Base-by-base conservation (phyloP, 1,140 invertebrate genomes). In the Physella acuta region DNA sequence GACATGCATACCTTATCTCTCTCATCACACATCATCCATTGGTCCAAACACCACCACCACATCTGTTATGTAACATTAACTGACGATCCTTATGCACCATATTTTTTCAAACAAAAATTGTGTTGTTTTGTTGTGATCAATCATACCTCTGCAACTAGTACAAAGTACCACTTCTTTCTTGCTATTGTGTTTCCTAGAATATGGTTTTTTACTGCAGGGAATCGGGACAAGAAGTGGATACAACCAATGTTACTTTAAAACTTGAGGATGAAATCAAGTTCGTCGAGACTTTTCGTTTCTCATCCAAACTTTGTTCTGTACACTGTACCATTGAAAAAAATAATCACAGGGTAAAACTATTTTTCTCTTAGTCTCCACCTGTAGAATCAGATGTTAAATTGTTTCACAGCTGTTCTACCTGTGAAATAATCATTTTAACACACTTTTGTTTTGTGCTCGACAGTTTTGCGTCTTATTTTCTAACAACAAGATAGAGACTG, bases 191-290 rank as follows among this genome's bases (percentile, higher is more conserved):
- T 61, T 36, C 1, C 28, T 26, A 31, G 26, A 0, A 28, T 55
- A 3, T 16, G 26, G n/a, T n/a, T n/a, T n/a, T n/a, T 14, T 8
- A 28, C 20, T 0, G 16, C 76, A 69, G 62, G 37, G 76, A 77
- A 28, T 63, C 68, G 16, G 72, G 64, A 24, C 69, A 75, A 20
- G 77, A 75, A 17, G 74, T 62, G 26, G 75, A 73, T 5, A 51
- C 52, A 31, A 64, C 64, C 20, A 49, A 69, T 5, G 75, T 75
- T 20, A 61, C 73, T 26, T 66, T 79, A 30, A 80, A 78, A 8
- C 66, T 87, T 8, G 78, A 88, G 34, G 93, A 95, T 84, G 90
- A 93, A 85, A 90, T 95, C 1, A 87, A 87, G 78, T n/a, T 34
- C 11, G 17, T 73, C 16, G 53, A 66, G 52, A 55, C 51, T 20